Evolutionary conservation across 64 coral and sea anemone species (phyloP).

Genomic region (Anthopleura sola): DNA sequence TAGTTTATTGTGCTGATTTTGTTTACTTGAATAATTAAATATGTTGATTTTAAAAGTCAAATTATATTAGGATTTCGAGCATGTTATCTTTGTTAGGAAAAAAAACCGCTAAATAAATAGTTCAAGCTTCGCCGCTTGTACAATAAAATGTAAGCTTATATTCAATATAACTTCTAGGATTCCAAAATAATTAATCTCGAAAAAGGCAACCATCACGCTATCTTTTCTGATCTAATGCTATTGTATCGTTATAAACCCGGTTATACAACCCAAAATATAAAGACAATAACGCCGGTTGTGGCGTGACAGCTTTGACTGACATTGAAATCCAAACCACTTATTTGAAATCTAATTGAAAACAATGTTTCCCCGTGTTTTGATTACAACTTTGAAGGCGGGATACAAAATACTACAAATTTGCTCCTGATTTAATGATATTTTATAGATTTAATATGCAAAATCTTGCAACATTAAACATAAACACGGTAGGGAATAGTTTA

Average conservation of each 20-base stretch:
- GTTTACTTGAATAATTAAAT: neutral
- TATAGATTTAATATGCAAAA: constrained; percentile 1
- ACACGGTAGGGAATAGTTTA: neutral
- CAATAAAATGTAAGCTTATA: neutral
- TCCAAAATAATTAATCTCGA: neutral
- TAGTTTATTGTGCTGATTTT: neutral
- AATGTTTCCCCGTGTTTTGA: neutral
- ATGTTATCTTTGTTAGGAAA: too few species aligned
- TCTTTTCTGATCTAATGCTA: neutral
- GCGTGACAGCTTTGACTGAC: neutral
- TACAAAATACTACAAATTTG: neutral
- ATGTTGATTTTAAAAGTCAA: too few species aligned
- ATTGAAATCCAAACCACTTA: neutral
- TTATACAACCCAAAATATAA: neutral
- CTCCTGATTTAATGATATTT: neutral
- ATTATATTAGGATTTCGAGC: too few species aligned
- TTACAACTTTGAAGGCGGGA: neutral
- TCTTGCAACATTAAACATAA: neutral
- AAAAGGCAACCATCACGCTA: neutral
- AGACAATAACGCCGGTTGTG: neutral
- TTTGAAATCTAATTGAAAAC: neutral
- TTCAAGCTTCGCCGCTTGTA: neutral
- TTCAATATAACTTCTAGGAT: neutral
- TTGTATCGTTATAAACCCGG: too few species aligned
- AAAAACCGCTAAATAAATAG: neutral